phyloP scores from a whole-genome alignment of 2,888 invertebrate genomes.

The Tachystola acroxantha region DNA sequence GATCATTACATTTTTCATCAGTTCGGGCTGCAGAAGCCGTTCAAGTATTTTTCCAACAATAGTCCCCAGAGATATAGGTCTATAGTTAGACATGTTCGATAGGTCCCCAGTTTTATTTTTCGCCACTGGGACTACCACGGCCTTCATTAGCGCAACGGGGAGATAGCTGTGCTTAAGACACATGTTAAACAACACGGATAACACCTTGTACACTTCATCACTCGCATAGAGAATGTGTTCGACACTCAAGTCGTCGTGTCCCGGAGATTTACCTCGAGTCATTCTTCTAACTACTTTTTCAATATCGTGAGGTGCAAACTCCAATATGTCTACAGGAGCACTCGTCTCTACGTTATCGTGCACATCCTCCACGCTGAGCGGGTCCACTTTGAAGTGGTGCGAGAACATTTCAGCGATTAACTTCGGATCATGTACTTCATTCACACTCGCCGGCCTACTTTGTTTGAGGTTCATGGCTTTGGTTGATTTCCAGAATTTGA shows the following conservation, averaged over 20 bases:
- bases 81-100: conserved; percentile 10
- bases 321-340: not conserved
- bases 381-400: conserved; percentile 7
- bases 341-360: not conserved
- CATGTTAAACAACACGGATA: not conserved
- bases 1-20: conserved; percentile 5
- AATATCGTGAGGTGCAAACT: conserved; percentile 1
- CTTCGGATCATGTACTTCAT: conserved; percentile 1
- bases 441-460: too few species aligned
- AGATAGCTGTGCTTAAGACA: conserved; percentile 6
- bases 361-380: not conserved
- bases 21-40: conserved; percentile 10
- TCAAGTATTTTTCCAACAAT: conserved; percentile 16
- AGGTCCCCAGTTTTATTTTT: conserved; percentile 17
- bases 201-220: conserved; percentile 6
- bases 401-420: conserved; percentile 16
- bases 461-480: not conserved
- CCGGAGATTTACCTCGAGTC: conserved; percentile 14
- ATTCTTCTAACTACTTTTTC: not conserved
- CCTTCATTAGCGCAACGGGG: conserved; percentile 9
- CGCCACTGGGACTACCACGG: conserved; percentile 10
- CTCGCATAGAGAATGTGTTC: conserved; percentile 12
- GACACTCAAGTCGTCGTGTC: conserved; percentile 11
- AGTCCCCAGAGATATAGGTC: conserved; percentile 17
- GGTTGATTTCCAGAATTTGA: conserved; percentile 8